phyloP scores from a whole-genome alignment of 2,888 invertebrate genomes.

The Papilio elwesi region DNA sequence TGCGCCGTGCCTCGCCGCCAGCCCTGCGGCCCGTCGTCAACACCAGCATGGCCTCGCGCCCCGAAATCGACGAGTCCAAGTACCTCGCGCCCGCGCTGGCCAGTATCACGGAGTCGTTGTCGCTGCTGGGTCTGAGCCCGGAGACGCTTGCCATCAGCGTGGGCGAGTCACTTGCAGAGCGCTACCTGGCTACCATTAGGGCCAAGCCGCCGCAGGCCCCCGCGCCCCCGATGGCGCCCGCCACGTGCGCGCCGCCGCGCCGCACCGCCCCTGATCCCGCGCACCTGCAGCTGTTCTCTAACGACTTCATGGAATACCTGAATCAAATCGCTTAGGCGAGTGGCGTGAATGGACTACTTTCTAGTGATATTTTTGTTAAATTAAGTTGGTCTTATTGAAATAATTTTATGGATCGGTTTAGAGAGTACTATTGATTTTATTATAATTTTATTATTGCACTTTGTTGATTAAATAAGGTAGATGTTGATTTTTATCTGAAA shows the following conservation, averaged over 20 bases:
- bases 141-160: constrained; percentile 76
- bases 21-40: constrained; percentile 79
- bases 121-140: constrained; percentile 73
- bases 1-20: constrained; percentile 74
- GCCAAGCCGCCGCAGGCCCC: constrained; percentile 63
- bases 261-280: constrained; percentile 63
- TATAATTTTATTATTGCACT: constrained; percentile 82
- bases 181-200: constrained; percentile 74
- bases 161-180: constrained; percentile 78
- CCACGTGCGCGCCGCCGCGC: constrained; percentile 63
- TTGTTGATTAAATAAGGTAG: constrained; percentile 71
- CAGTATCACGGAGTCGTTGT: constrained; percentile 76
- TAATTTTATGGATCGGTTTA: constrained; percentile 82
- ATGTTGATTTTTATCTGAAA: constrained; percentile 78
- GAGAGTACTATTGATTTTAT: constrained; percentile 82
- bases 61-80: constrained; percentile 63
- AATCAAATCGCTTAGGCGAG: constrained; percentile 83
- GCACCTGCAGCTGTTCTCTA: constrained; percentile 85
- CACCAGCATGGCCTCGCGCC: constrained; percentile 78
- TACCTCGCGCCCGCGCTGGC: constrained; percentile 66
- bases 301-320: constrained; percentile 85
- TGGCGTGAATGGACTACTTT: constrained; percentile 53
- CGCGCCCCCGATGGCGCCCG: constrained; percentile 49
- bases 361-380: constrained; percentile 80
- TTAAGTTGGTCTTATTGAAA: constrained; percentile 84